Evolutionary conservation across 2,797 vertebrate species (phyloP).

Genomic region (Poeciliopsis gracilis): DNA sequence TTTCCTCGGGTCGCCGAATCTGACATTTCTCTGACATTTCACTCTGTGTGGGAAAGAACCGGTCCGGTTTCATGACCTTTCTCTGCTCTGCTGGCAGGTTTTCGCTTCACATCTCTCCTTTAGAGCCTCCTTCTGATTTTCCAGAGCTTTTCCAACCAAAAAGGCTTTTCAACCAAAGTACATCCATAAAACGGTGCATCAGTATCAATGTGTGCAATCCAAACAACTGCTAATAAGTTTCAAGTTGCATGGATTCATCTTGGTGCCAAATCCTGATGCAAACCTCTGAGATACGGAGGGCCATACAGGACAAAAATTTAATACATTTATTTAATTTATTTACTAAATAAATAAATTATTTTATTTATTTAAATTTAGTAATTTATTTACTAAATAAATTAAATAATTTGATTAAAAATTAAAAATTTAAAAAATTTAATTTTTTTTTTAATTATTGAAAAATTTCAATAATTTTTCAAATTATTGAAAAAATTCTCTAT

Average conservation of each 20-base stretch:
- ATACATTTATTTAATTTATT: too few species aligned
- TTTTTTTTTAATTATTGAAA: too few species aligned
- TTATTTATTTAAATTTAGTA: too few species aligned
- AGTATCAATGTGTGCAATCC: not conserved
- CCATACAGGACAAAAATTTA: too few species aligned
- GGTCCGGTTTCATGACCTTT: not conserved
- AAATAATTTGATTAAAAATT: too few species aligned
- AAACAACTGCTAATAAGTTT: not conserved
- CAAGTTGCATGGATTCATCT: not conserved
- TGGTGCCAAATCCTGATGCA: not conserved
- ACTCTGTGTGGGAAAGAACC: not conserved
- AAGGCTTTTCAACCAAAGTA: not conserved
- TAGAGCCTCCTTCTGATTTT: not conserved
- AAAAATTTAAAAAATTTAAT: too few species aligned
- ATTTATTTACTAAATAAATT: too few species aligned
- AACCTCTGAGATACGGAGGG: not conserved
- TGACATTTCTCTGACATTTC: constrained; percentile 1
- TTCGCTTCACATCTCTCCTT: not conserved
- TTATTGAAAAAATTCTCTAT: too few species aligned
- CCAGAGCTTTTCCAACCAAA: not conserved
- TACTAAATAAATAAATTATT: too few species aligned
- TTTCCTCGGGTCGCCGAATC: not conserved
- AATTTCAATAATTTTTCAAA: too few species aligned
- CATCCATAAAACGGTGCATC: not conserved
- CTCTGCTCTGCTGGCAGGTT: not conserved